These are phyloP conservation scores for Neria commutata DNA, from an alignment of 2,888 invertebrate genomes.

Conservation along the genomic window DNA sequence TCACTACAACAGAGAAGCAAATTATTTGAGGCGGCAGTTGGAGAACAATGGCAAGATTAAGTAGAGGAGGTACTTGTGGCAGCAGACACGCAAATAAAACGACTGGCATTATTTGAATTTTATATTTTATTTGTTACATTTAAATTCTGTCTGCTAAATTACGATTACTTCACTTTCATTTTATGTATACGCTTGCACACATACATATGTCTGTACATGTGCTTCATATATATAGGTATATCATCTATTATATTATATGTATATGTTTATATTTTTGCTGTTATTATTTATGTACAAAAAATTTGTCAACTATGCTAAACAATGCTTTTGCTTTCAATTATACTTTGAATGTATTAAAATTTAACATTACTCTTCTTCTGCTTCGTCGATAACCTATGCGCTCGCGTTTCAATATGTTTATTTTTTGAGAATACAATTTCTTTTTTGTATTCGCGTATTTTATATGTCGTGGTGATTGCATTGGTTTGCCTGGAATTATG, in stretches of 20 bases:
- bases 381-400: slow-evolving; percentile 20
- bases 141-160: slow-evolving; percentile 28
- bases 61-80: no score
- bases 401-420: slow-evolving; percentile 20
- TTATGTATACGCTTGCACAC: slow-evolving; percentile 21
- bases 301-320: slow-evolving; percentile 55
- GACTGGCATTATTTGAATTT: no score
- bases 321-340: slow-evolving; percentile 33
- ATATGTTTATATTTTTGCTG: slow-evolving; percentile 36
- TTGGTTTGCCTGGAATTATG: background rate
- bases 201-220: slow-evolving; percentile 36
- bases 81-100: no score
- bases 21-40: no score
- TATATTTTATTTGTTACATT: slow-evolving; percentile 29
- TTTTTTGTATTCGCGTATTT: background rate
- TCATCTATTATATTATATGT: slow-evolving; percentile 26
- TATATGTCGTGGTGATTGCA: background rate
- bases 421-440: background rate
- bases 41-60: no score
- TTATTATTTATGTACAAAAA: slow-evolving; percentile 44
- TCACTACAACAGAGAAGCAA: no score
- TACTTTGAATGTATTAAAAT: slow-evolving; percentile 34
- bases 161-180: slow-evolving; percentile 20
- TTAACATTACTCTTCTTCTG: slow-evolving; percentile 43
- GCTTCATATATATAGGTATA: slow-evolving; percentile 37